A percentile compares a stretch with the other conserved stretches of the same genome.
Evolutionary conservation across 2,797 vertebrate species (phyloP).

Genomic region (Micropoecilia bifurca): DNA sequence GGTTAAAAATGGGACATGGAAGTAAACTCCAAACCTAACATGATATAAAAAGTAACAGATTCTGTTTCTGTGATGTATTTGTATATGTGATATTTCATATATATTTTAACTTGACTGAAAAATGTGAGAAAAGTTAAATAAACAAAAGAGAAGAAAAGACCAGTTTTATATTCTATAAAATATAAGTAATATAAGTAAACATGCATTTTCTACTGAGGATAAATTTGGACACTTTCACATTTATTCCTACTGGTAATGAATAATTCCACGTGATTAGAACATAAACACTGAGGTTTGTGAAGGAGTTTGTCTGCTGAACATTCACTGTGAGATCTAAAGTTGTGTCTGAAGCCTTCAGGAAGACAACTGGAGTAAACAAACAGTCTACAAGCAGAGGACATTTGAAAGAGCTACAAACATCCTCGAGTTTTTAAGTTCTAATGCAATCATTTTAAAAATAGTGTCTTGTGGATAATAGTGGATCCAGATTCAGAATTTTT

Average conservation of each 20-base stretch:
- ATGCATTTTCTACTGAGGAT: background rate
- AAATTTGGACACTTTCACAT: background rate
- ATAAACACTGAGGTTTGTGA: background rate
- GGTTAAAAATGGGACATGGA: background rate
- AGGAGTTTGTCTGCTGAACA: background rate
- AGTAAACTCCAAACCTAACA: background rate
- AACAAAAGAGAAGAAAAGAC: background rate
- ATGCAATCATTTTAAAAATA: background rate
- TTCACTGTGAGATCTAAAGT: background rate
- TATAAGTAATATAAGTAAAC: background rate
- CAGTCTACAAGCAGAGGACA: background rate
- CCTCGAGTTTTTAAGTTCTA: background rate
- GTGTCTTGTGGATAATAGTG: no score
- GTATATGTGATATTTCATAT: background rate
- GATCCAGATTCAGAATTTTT: background rate
- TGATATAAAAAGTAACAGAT: no score
- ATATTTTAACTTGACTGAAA: background rate
- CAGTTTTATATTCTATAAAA: background rate
- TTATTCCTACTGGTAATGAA: background rate
- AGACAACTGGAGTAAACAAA: background rate
- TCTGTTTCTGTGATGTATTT: background rate
- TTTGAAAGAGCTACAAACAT: background rate
- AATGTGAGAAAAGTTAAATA: background rate
- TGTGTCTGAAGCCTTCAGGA: background rate
- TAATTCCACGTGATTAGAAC: background rate